Evolutionary conservation across 2,888 invertebrate species (phyloP), one percentile per base, ranked within the genome.

Genomic region (Cheilosia impressa): DNA sequence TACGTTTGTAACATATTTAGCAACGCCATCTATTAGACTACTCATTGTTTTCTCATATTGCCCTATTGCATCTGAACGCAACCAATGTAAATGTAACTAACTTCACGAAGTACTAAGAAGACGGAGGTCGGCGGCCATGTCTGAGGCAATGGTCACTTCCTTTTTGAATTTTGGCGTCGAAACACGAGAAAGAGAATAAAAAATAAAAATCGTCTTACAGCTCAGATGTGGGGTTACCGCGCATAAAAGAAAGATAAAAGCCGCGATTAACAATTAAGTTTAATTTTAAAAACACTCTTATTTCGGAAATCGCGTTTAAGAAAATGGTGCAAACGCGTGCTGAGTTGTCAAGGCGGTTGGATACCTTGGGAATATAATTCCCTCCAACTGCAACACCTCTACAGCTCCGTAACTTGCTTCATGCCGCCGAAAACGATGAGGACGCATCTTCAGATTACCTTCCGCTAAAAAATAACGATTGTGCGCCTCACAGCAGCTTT

Each of bases 291-390:
- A 15, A 4, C 1, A 43, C 4, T 41, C 1, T 41, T 41, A 41
- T 15, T 41, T 41, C 10, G 1, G 3, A 41, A 41, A 41, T 15
- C 9, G 41, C 15, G 41, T 15, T 15, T 2, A 41, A 15, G 9
- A 41, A 15, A 58, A 58, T 58, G 57, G 52, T 52, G 24, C 5
- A 24, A 52, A 52, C 22, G 22, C 52, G 52, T 22, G 22, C 52
- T 13, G 19, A 52, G 2, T 24, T 52, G 1, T 0, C 19, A 22
- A 50, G 10, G 19, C 19, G 19, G 9, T 10, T 50, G 50, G 50
- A 50, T 9, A 15, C 19, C 3, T 24, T 52, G 4, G 52, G 22
- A 19, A 24, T 52, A 10, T 27, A 52, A 24, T 52, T 52, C 27
- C 52, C 52, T 22, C 19, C 22, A 52, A 24, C 13, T 19, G 22